phyloP scores from a whole-genome alignment of 2,888 invertebrate species.

The Drosophila demipolita region DNA sequence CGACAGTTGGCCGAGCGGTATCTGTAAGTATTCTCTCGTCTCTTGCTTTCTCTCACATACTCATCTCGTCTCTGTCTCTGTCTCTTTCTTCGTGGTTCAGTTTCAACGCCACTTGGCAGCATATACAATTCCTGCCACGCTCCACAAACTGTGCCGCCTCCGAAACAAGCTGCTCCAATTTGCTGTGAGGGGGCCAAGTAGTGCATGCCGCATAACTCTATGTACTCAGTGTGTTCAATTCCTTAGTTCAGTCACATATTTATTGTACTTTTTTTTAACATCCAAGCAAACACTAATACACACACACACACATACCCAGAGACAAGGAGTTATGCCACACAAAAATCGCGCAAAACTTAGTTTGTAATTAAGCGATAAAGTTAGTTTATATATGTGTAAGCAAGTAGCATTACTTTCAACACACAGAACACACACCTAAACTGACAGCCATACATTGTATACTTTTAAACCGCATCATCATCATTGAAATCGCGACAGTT shows the following conservation, averaged over 20 bases:
- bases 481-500: constrained; percentile 23
- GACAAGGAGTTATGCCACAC: constrained; percentile 26
- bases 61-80: background rate
- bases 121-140: constrained; percentile 83
- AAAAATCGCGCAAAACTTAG: constrained; percentile 51
- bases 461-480: constrained; percentile 18
- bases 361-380: constrained; percentile 39
- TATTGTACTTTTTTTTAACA: constrained; percentile 68
- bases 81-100: constrained; percentile 59
- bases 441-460: constrained; percentile 7
- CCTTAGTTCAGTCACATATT: constrained; percentile 62
- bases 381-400: constrained; percentile 28
- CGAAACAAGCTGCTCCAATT: constrained; percentile 78
- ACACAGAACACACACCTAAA: constrained; percentile 13
- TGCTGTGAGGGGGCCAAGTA: constrained; percentile 66
- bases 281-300: constrained; percentile 18
- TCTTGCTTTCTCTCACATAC: constrained; percentile 7
- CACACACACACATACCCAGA: constrained; percentile 12
- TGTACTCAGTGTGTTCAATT: constrained; percentile 49
- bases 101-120: constrained; percentile 84
- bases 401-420: constrained; percentile 35
- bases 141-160: constrained; percentile 81
- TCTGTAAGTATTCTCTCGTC: constrained; percentile 71
- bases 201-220: constrained; percentile 17
- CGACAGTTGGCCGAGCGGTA: constrained; percentile 83